Percentiles rank a stretch among this genome's conserved stretches.
Evolutionary conservation across 1,140 invertebrate genomes (phyloP).

Genomic region (Mercenaria mercenaria): DNA sequence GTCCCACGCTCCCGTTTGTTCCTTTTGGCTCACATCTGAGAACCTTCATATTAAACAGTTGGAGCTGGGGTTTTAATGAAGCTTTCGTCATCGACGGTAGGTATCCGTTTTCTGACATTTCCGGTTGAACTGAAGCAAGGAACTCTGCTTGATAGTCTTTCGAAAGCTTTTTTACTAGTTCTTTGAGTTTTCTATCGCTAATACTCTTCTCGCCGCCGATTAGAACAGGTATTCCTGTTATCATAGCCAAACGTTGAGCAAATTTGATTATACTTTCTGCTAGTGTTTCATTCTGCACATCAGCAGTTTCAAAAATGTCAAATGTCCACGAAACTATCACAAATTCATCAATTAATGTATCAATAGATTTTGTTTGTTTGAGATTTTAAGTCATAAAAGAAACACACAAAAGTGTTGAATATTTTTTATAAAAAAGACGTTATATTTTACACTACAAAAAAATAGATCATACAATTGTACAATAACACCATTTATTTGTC

Average conservation of each 20-base stretch:
- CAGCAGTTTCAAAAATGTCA: neutral
- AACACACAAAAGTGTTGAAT: no score
- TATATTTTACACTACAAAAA: no score
- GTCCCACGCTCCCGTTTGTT: no score
- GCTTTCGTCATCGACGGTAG: neutral
- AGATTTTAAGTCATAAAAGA: no score
- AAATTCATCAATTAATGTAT: neutral
- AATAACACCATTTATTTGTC: no score
- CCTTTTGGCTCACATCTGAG: no score
- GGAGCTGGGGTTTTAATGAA: neutral
- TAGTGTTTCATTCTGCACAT: neutral
- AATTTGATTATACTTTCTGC: slow-evolving; percentile 11
- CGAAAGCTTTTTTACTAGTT: neutral
- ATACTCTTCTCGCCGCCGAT: slow-evolving; percentile 7
- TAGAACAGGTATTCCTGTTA: neutral
- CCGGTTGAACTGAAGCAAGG: neutral
- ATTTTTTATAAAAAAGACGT: no score
- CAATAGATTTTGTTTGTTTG: no score
- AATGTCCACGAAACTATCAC: slow-evolving; percentile 5
- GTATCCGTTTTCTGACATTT: neutral
- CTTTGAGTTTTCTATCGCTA: neutral
- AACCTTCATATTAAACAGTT: slow-evolving; percentile 32
- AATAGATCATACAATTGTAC: no score
- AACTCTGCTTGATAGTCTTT: neutral
- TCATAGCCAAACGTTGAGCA: neutral